Base-by-base conservation (phyloP, 2,888 invertebrate genomes). In the Oxycera nigricornis region DNA sequence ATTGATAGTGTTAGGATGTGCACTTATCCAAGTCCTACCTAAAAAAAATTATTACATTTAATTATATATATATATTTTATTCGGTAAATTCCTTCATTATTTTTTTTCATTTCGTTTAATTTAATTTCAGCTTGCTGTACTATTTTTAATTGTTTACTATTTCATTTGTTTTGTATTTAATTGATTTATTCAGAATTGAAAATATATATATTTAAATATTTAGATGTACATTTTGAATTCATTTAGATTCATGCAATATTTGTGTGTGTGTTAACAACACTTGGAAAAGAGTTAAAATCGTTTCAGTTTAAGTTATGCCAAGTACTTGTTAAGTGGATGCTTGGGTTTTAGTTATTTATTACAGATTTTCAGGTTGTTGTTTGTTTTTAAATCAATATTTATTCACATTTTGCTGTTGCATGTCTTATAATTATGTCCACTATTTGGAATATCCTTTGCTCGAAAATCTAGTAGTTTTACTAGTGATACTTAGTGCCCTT, bases 401-500 rank as follows among this genome's bases (percentile, higher is more conserved):
- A 46, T 46, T 46, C 46, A 46, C 46, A 46, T 46, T 7, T 46
- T n/a, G 17, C 17, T 46, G 11, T 46, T 46, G 14, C 11, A 17
- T 17, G 17, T 46, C 46, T 46, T 46, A 46, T 17, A 46, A 50
- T 31, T 70, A 70, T 70, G 70, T 52, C 70, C 70, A 55, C 31
- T 52, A 52, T 70, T 70, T 55, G 52, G 55, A 52, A 31, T 26
- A 28, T 70, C 28, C 17, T 68, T 67, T 41, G 39, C 11, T 67
- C 14, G 59, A 14, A 9, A 24, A 22, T 20, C 24, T 41, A 22
- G 17, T 59, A 59, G 14, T 59, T 28, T 9, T 68, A 3, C 46
- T 50, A 24, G 20, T 70, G 31, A 52, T 70, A 70, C 70, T 52
- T 52, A 30, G 70, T 70, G 2, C 30, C 65, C 65, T 46, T n/a